These are phyloP conservation scores for Pristionchus maxplancki DNA, from an alignment of 2,888 invertebrate species.

Conservation along the genomic window DNA sequence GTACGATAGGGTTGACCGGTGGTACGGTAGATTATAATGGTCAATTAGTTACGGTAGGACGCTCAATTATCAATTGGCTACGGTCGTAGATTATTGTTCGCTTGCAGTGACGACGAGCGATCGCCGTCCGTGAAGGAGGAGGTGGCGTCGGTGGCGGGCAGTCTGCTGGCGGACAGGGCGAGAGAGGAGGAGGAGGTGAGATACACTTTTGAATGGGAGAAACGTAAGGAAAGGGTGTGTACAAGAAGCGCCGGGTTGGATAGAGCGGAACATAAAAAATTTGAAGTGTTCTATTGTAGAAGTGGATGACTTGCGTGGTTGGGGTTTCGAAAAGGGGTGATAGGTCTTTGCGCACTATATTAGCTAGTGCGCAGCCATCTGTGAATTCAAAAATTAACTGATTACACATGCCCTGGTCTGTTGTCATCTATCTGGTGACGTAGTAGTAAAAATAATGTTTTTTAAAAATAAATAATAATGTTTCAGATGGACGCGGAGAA, in stretches of 20 bases:
- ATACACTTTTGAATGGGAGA: no score
- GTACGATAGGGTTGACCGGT: not conserved
- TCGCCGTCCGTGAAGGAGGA: constrained; percentile 24
- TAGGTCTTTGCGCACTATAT: not conserved
- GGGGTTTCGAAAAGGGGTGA: not conserved
- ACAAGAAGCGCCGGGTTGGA: no score
- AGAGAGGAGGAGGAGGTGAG: constrained; percentile 17
- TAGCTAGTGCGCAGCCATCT: not conserved
- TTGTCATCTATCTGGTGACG: no score
- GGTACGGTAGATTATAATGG: not conserved
- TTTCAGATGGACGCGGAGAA: constrained; percentile 21
- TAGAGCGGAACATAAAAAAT: no score
- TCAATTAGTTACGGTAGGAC: not conserved
- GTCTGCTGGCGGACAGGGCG: not conserved
- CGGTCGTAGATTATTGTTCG: not conserved
- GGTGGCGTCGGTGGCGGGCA: not conserved
- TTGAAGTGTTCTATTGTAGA: no score
- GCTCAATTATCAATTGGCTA: not conserved
- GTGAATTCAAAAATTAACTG: not conserved
- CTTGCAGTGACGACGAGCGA: not conserved
- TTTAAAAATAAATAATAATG: not conserved
- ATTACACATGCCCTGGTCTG: not conserved
- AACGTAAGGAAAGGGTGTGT: no score
- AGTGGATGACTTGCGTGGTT: not conserved
- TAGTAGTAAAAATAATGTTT: no score